Conservation (phyloP, 2,888 invertebrate species). For the Hartigia nigra region DNA sequence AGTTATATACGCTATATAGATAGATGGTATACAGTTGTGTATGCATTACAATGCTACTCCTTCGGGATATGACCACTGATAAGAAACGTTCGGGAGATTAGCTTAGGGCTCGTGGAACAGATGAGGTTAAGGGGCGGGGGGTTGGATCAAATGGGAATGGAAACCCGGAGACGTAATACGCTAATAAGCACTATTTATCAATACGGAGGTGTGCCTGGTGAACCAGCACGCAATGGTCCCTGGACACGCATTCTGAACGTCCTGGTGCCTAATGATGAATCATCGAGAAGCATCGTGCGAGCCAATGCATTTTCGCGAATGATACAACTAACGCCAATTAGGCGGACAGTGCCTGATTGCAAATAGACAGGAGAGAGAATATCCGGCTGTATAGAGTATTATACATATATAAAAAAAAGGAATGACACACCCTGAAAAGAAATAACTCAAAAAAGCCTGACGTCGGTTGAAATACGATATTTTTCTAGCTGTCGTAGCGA, state of each 20-base stretch:
- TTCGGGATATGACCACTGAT: not conserved
- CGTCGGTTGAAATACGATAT: not conserved
- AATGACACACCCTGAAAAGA: too few relatives aligned
- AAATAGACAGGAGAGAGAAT: not conserved
- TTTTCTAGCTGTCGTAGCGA: conserved; percentile 25
- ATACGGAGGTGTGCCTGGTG: conserved; percentile 23
- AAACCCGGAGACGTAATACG: conserved; percentile 12
- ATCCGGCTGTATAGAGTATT: not conserved
- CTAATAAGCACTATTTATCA: conserved; percentile 26
- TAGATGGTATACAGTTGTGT: not conserved
- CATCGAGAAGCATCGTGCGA: conserved; percentile 8
- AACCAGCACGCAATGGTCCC: conserved; percentile 18
- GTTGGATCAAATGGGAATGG: not conserved
- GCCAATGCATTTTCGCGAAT: not conserved
- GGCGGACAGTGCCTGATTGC: not conserved
- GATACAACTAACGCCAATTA: not conserved
- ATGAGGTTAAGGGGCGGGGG: not conserved
- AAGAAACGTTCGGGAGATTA: not conserved
- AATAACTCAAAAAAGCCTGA: not conserved
- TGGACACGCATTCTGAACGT: conserved; percentile 16
- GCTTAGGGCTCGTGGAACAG: not conserved
- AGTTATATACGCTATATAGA: not conserved
- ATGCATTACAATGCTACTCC: not conserved
- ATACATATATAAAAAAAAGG: too few relatives aligned
- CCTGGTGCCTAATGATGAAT: not conserved